Base-by-base conservation (phyloP, 2,888 invertebrate genomes). In the Eupithecia centaureata region DNA sequence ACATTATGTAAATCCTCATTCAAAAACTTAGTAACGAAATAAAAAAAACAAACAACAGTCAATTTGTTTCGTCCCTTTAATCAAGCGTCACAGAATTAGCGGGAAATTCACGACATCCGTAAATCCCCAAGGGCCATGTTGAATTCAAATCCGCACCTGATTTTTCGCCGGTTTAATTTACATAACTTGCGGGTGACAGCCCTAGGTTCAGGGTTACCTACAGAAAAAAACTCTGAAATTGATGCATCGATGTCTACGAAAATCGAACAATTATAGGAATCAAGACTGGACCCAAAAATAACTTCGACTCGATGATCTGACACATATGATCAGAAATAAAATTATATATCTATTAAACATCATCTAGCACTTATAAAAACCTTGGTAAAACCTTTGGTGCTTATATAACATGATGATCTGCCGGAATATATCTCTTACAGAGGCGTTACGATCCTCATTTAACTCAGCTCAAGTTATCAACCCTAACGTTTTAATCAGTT, bases 401-500 rank as follows among this genome's bases (percentile, higher is more conserved):
- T 47, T 22, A 18, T 22, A n/a, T 42, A 18, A n/a, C 22, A 0
- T 47, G 22, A 22, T 22, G 22, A 47, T 22, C 22, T 47, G 18
- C 4, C 22, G 47, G 12, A 47, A 47, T 22, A 10, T 12, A 47
- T 22, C 47, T 22, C 10, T 42, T 0, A 18, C n/a, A 42, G 18
- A 54, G 28, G 4, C 18, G 32, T 56, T 5, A 57, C n/a, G 5
- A 30, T n/a, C 32, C 30, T 32, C 22, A 13, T 32, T 57, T 57
- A 57, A n/a, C n/a, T n/a, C 57, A 57, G 12, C 30, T 30, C 18
- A 15, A 47, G 83, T 86, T 27, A 54, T 12, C 70, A 70, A 35
- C 70, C 70, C 63, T 70, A 59, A 33, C 61, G 28, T 51, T 72
- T 88, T 89, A 90, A 91, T 91, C 89, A 86, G 88, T 86, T 89